These are phyloP conservation scores for Diabrotica virgifera DNA, from an alignment of 1,140 invertebrate species.

Conservation along the genomic window DNA sequence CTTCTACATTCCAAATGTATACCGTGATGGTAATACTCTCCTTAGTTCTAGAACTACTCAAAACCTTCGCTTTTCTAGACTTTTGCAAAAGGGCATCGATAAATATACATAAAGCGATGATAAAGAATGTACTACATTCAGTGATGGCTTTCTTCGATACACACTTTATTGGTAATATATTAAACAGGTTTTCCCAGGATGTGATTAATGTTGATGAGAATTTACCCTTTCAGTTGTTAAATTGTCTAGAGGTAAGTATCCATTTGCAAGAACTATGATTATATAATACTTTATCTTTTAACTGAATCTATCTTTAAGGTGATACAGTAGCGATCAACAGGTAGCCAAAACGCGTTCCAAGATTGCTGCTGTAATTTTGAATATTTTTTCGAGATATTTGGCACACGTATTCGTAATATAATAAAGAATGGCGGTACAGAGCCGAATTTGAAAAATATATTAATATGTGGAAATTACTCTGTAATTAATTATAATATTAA, in stretches of 20 bases:
- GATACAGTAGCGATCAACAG: too few species aligned
- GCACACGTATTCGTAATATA: too few species aligned
- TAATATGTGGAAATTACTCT: too few species aligned
- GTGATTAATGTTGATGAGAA: constrained; percentile 35
- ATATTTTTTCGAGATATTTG: too few species aligned
- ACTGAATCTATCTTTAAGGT: neutral
- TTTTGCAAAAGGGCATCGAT: constrained; percentile 27
- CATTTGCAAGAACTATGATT: too few species aligned
- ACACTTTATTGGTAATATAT: constrained; percentile 38
- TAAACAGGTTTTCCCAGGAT: constrained; percentile 41
- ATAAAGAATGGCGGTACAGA: too few species aligned
- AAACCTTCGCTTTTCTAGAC: constrained; percentile 18
- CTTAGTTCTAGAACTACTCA: constrained; percentile 17
- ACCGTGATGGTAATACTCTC: constrained; percentile 12
- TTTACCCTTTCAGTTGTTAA: constrained; percentile 32
- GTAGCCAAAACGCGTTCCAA: too few species aligned
- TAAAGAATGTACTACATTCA: constrained; percentile 32
- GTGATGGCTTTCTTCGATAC: constrained; percentile 39
- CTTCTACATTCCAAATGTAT: constrained; percentile 10
- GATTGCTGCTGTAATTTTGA: too few species aligned
- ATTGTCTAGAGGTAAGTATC: constrained; percentile 27
- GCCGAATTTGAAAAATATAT: too few species aligned
- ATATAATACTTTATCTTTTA: too few species aligned
- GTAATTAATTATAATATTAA: too few species aligned
- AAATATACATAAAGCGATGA: constrained; percentile 34